A percentile compares a stretch with the other conserved stretches of the same genome.
phyloP scores from a whole-genome alignment of 2,797 vertebrate genomes.

The Leptoclinus maculatus region DNA sequence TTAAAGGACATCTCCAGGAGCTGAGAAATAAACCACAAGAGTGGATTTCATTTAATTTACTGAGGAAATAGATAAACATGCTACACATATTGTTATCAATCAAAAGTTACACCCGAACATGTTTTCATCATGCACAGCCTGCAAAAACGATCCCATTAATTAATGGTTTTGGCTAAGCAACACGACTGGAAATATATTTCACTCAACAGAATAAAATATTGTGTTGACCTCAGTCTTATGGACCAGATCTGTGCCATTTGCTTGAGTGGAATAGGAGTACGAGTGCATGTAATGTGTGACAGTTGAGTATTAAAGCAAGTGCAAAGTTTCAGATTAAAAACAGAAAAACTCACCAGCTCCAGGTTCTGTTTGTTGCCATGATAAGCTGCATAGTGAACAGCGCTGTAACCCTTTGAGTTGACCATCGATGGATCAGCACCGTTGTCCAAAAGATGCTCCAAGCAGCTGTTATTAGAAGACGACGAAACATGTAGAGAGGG shows the following conservation, averaged over 20 bases:
- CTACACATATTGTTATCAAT: background rate
- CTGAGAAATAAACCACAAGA: constrained; percentile 75
- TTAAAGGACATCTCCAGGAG: constrained; percentile 99
- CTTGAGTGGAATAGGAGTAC: background rate
- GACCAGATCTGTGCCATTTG: background rate
- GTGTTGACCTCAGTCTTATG: background rate
- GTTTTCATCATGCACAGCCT: background rate
- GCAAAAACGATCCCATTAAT: background rate
- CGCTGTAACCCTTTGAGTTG: constrained; percentile 96
- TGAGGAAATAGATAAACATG: background rate
- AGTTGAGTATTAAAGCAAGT: background rate
- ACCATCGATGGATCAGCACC: constrained; percentile 95
- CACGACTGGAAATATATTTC: background rate
- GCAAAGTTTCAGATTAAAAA: background rate
- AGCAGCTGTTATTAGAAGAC: constrained; percentile 82
- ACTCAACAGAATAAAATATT: background rate
- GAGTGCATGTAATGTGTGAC: background rate
- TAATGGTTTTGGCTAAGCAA: background rate
- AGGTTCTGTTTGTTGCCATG: constrained; percentile 97
- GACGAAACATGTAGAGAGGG: background rate
- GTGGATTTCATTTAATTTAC: background rate
- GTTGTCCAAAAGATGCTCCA: constrained; percentile 97
- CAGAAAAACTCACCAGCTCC: constrained; percentile 88
- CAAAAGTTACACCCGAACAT: background rate
- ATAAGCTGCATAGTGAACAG: constrained; percentile 98